A percentile compares a stretch with the other conserved stretches of the same genome.
Conservation (phyloP, 2,113 vertebrate genomes). For the Fulica atra region DNA sequence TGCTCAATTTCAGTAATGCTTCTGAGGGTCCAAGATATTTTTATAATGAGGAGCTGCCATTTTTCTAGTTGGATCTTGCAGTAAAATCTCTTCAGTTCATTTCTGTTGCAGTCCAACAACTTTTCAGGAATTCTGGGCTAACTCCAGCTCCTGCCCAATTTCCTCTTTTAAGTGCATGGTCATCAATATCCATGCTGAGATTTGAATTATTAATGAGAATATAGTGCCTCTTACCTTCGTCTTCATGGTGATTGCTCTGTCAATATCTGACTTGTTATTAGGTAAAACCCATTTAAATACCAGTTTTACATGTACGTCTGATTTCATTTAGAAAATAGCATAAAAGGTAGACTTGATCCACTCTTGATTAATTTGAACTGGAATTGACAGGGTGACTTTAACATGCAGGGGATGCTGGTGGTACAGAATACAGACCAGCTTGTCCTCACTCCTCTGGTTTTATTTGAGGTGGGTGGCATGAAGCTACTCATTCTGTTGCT, state of each 20-base stretch:
- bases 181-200: constrained; percentile 14
- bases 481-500: neutral
- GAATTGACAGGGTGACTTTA: neutral
- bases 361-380: constrained; percentile 10
- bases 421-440: neutral
- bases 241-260: constrained; percentile 25
- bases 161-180: neutral
- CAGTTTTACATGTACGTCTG: constrained; percentile 15
- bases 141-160: neutral
- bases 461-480: neutral
- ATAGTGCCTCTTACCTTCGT: constrained; percentile 30
- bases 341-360: neutral
- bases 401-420: neutral
- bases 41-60: neutral
- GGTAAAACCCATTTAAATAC: constrained; percentile 43
- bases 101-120: neutral
- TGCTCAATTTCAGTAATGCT: neutral
- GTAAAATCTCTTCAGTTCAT: neutral
- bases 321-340: constrained; percentile 48
- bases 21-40: neutral
- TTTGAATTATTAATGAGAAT: constrained; percentile 51
- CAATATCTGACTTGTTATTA: constrained; percentile 31
- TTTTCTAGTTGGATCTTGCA: neutral
- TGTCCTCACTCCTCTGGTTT: neutral
- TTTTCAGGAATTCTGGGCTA: constrained; percentile 24